Percentiles rank a stretch among this genome's conserved stretches.
Conservation (phyloP, 2,113 vertebrate species). For the Neopipo cinnamomea region DNA sequence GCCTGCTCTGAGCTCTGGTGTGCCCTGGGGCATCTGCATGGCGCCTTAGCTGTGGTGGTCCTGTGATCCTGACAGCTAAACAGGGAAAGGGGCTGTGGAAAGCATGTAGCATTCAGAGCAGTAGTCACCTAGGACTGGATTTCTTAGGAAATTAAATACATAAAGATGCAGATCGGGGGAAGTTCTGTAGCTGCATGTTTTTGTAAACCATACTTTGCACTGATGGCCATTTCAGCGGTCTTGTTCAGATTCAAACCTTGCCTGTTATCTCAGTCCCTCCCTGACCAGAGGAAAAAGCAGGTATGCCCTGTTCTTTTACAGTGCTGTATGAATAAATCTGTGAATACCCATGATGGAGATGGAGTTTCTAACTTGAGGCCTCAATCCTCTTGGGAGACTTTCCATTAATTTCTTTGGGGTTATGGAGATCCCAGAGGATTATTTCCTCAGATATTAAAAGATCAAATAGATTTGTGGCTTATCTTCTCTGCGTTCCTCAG, state of each 20-base stretch:
- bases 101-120: not conserved
- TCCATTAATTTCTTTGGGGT: not conserved
- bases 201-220: not conserved
- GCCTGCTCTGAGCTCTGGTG: not conserved
- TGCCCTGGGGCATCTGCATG: accelerated
- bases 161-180: not conserved
- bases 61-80: not conserved
- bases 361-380: not conserved
- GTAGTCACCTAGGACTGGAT: not conserved
- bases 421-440: not conserved
- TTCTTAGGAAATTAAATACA: not conserved
- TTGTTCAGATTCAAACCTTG: not conserved
- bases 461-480: not conserved
- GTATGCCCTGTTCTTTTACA: not conserved
- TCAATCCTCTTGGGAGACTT: not conserved
- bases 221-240: not conserved
- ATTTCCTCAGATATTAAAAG: not conserved
- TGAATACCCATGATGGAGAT: not conserved
- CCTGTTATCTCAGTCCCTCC: not conserved
- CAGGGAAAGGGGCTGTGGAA: not conserved
- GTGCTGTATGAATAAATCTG: not conserved
- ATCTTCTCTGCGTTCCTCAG: not conserved
- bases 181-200: not conserved
- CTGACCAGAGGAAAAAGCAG: not conserved
- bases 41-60: not conserved